phyloP scores from a whole-genome alignment of 1,140 invertebrate genomes.

The Tyrophagus putrescentiae region DNA sequence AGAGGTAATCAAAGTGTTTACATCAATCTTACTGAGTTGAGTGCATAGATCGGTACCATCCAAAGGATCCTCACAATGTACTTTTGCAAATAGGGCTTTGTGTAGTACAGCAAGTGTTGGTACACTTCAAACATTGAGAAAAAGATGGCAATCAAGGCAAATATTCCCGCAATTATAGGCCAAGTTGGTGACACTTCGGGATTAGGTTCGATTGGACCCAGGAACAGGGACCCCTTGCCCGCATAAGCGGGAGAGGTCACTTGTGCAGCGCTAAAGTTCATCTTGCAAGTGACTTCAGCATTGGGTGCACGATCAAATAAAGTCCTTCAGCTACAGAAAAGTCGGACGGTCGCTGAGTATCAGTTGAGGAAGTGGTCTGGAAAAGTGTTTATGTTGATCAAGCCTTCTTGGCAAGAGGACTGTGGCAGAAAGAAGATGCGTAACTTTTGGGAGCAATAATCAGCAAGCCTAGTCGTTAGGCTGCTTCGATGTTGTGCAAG shows the following conservation, averaged over 20 bases:
- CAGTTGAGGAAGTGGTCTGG: too few species aligned
- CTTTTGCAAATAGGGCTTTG: slow-evolving; percentile 77
- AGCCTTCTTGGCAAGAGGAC: too few species aligned
- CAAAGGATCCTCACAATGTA: slow-evolving; percentile 87
- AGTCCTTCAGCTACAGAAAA: too few species aligned
- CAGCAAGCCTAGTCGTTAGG: too few species aligned
- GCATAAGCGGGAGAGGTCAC: too few species aligned
- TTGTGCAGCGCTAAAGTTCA: too few species aligned
- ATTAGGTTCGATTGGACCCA: background rate
- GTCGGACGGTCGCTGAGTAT: too few species aligned
- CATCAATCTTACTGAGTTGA: slow-evolving; percentile 64
- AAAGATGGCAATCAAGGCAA: slow-evolving; percentile 73
- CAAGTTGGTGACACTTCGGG: slow-evolving; percentile 24
- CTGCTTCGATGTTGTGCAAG: too few species aligned
- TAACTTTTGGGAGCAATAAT: too few species aligned
- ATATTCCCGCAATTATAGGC: slow-evolving; percentile 65
- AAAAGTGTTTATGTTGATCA: too few species aligned
- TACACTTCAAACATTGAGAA: slow-evolving; percentile 87
- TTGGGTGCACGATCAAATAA: background rate
- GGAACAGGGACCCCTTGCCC: background rate
- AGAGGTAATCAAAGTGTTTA: background rate
- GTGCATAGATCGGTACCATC: slow-evolving; percentile 94
- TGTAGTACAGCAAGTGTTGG: slow-evolving; percentile 84
- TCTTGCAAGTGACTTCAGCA: background rate
- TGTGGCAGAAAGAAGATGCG: too few species aligned